These are phyloP conservation scores for Busseola fusca DNA, from an alignment of 2,888 invertebrate species.

Conservation along the genomic window DNA sequence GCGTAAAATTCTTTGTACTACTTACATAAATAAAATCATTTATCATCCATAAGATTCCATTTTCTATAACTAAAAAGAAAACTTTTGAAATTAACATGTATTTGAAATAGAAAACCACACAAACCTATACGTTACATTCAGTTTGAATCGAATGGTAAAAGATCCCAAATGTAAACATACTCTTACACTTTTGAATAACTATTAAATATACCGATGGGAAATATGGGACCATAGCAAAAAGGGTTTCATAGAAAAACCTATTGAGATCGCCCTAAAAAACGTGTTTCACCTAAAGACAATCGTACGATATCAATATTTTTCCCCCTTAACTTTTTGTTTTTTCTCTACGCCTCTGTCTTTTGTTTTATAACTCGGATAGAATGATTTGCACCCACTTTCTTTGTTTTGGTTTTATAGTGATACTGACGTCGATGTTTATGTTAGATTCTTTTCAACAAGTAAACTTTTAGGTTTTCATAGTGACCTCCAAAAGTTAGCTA, in stretches of 20 bases:
- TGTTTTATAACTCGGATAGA: background rate
- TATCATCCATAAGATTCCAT: too few relatives aligned
- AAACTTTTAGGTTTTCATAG: too few relatives aligned
- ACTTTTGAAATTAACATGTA: background rate
- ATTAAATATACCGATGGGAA: background rate
- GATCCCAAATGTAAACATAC: background rate
- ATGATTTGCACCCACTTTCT: background rate
- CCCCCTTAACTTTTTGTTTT: slow-evolving; percentile 4
- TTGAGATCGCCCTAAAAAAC: slow-evolving; percentile 7
- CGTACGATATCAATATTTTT: slow-evolving; percentile 17
- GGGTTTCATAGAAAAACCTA: background rate
- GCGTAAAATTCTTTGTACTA: too few relatives aligned
- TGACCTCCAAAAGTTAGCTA: too few relatives aligned
- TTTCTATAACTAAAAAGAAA: background rate
- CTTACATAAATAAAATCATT: too few relatives aligned
- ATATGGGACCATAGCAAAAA: background rate
- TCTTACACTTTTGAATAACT: background rate
- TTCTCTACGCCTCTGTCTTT: background rate
- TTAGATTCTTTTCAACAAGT: background rate
- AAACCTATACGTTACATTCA: too few relatives aligned
- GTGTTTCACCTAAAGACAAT: background rate
- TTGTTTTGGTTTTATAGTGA: background rate
- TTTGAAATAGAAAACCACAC: background rate
- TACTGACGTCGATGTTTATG: background rate
- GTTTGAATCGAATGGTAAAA: background rate